Evolutionary conservation across 2,888 invertebrate species (phyloP), one percentile per base, ranked within the genome.

Genomic region (Dryobota labecula): DNA sequence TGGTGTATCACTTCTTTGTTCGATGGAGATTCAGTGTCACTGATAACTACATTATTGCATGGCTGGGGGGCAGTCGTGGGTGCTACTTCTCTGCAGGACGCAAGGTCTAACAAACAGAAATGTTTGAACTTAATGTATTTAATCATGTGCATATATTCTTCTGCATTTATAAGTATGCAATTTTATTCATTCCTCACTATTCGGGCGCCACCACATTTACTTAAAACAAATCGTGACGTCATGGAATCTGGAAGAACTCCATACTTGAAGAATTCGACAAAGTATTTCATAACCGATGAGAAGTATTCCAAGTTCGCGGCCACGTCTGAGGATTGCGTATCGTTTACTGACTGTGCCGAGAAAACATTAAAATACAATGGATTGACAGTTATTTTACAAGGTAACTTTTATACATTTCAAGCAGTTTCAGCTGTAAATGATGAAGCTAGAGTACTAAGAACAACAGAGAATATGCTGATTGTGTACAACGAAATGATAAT

Each of bases 401-500:
- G 87, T 6, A 76, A 86, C 47, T 90, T 94, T 63, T 82, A 86
- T n/a, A 36, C 77, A 5, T 81, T 91, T 45, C 95, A 95, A 89
- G 88, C 89, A 0, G 30, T 30, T 0, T 90, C 94, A 5, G 88
- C 92, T 3, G 86, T 92, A 0, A 84, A 92, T 27, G 88, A 90
- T 41, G 95, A 95, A 84, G 94, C 94, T 2, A 90, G 84, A 70
- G 73, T 94, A 4, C 56, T 95, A 20, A 85, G 81, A 73, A 77
- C 89, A 1, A 8, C 83, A 1, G 92, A 95, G 45, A 91, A 91
- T 57, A 61, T 94, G 15, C 18, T 95, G 0, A 88, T 88, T 0
- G 84, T 93, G 0, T 95, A 90, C 66, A 92, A 93, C 49, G 94
- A 95, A 78, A 95, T 95, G 90, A 41, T 93, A 24, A 84, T 94